phyloP scores from a whole-genome alignment of 2,113 vertebrate genomes.

The Crypturellus undulatus region DNA sequence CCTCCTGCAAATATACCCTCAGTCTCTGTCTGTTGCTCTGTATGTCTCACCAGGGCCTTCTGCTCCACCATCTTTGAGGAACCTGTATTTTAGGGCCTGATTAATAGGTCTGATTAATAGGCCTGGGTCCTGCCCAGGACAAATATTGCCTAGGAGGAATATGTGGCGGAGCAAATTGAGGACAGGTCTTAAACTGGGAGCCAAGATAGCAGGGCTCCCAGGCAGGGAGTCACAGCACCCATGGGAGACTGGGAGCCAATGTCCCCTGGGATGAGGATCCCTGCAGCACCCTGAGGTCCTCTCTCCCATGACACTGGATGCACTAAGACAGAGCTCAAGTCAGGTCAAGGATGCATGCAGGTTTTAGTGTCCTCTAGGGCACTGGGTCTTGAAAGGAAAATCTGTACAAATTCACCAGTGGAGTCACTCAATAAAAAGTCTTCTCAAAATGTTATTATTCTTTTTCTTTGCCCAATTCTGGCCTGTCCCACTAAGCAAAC shows the following conservation, averaged over 20 bases:
- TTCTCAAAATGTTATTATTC: background rate
- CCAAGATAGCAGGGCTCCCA: background rate
- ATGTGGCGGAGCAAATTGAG: background rate
- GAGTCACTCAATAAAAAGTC: background rate
- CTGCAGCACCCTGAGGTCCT: background rate
- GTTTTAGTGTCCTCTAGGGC: background rate
- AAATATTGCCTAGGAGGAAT: background rate
- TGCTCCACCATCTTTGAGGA: background rate
- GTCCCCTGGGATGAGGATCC: background rate
- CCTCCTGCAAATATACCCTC: too few species aligned
- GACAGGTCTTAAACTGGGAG: background rate
- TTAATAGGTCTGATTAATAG: background rate
- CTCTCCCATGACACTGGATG: background rate
- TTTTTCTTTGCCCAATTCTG: background rate
- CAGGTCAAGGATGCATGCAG: background rate
- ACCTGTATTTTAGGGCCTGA: constrained; percentile 33
- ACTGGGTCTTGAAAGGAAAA: background rate
- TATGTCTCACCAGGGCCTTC: background rate
- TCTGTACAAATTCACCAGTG: background rate
- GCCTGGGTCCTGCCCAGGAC: background rate
- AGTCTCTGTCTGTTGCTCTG: background rate
- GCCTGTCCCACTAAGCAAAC: background rate
- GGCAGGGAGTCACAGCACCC: background rate
- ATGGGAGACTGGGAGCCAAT: background rate
- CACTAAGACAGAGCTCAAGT: background rate